Base-by-base conservation (phyloP, 2,888 invertebrate species). In the Schizotus pectinicornis region DNA sequence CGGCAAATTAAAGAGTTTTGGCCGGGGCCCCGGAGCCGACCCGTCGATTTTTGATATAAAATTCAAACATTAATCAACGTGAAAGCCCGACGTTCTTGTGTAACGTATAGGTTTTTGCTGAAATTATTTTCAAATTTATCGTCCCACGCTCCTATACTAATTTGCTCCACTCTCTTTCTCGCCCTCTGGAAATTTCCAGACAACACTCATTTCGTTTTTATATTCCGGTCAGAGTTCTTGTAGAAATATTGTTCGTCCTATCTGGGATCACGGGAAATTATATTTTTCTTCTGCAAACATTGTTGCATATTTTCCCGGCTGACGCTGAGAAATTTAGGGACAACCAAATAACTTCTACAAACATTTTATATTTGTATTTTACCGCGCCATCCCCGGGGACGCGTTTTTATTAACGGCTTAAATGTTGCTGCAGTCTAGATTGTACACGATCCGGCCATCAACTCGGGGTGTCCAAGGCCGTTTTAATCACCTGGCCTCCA, bases 231-330 rank as follows among this genome's bases (percentile, higher is more conserved):
- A 52, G 12, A 22, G 22, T 52, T 52, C 45, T 13, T 45, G 12
- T 36, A 43, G 41, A 52, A 52, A 52, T 52, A 52, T 52, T 43
- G 52, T 52, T 52, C 43, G 43, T 52, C 35, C 31, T 45, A 35
- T 39, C 11, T 43, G 42, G 22, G 34, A 43, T 30, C 37, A 45
- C 37, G 36, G n/a, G 32, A 36, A 52, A 52, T 43, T 52, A 43
- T 43, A 35, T 43, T 45, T 52, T 41, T 41, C 34, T 33, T 49
- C 39, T 3, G 22, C 22, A 22, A 22, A 22, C 22, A 22, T 22
- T 22, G 22, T 22, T 22, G 22, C 22, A 22, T 22, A 22, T 22
- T 22, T 22, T 22, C 5, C 22, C 22, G 22, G 22, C 22, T 22
- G 22, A 22, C 22, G 22, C 22, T 22, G 22, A 22, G 22, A 22